Conservation (phyloP, 92 coral and sea anemone genomes). For the Zoanthus sansibaricus region DNA sequence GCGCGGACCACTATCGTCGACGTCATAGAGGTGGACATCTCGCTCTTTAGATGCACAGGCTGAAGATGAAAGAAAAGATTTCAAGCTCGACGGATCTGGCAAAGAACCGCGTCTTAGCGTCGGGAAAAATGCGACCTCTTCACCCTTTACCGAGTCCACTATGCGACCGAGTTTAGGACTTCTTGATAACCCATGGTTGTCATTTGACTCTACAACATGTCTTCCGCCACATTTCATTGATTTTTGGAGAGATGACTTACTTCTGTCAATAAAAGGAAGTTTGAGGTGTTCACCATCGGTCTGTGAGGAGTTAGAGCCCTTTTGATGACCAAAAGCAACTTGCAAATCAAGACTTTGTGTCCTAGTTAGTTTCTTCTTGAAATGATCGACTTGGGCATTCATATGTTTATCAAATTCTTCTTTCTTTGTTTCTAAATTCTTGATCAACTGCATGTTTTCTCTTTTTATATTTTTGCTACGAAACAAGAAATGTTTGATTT, state of each 20-base stretch:
- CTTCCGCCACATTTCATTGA: slow-evolving; percentile 5
- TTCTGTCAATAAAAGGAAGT: slow-evolving; percentile 13
- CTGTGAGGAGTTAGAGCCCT: background rate
- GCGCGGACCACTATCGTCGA: background rate
- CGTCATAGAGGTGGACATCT: background rate
- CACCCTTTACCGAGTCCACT: slow-evolving; percentile 6
- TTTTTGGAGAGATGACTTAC: background rate
- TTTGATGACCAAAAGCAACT: background rate
- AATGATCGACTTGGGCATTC: background rate
- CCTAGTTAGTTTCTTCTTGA: background rate
- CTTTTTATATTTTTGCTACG: slow-evolving; percentile 1
- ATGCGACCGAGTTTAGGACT: slow-evolving; percentile 1
- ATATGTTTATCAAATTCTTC: slow-evolving; percentile 30
- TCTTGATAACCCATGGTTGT: background rate
- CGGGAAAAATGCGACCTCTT: background rate
- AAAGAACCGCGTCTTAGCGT: slow-evolving; percentile 7
- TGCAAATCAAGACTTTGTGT: background rate
- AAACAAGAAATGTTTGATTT: slow-evolving; percentile 13
- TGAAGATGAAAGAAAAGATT: background rate
- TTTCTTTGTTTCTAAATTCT: slow-evolving; percentile 23
- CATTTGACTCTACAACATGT: background rate
- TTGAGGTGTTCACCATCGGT: background rate
- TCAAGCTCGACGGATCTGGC: background rate
- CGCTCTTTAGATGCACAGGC: background rate
- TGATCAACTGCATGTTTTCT: background rate